phyloP scores from a whole-genome alignment of 2,797 vertebrate genomes.

The Acanthurus leucopareius region DNA sequence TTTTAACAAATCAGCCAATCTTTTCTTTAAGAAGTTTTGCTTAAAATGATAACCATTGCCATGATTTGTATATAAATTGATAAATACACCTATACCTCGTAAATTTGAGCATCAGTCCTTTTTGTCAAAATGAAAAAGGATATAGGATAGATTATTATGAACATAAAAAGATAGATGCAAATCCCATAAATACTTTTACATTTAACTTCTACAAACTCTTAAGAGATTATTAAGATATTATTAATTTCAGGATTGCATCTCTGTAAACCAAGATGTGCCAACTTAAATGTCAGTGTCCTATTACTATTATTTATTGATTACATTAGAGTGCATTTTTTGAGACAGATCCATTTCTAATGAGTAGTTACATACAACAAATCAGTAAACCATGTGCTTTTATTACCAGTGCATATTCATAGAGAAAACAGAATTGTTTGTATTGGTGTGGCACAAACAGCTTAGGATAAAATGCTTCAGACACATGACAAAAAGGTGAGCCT shows the following conservation, averaged over 20 bases:
- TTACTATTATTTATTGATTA: neutral
- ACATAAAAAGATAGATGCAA: neutral
- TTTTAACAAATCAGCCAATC: neutral
- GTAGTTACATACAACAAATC: conserved; percentile 32
- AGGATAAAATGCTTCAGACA: conserved; percentile 64
- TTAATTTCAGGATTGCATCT: neutral
- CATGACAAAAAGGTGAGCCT: conserved; percentile 56
- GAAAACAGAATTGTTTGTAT: conserved; percentile 68
- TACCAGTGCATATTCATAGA: conserved; percentile 87
- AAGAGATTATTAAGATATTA: neutral
- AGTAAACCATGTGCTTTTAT: conserved; percentile 90
- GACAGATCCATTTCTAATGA: conserved; percentile 1
- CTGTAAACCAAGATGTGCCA: neutral
- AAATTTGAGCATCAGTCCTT: neutral
- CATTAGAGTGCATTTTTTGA: neutral
- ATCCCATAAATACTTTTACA: neutral
- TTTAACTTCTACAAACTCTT: neutral
- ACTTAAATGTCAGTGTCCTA: neutral
- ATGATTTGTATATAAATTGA: neutral
- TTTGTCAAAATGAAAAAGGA: neutral
- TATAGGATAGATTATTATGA: too few relatives aligned
- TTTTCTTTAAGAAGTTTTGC: neutral
- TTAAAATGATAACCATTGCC: neutral
- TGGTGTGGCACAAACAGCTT: conserved; percentile 58
- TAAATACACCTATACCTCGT: neutral